Evolutionary conservation across 2,888 invertebrate species (phyloP), one percentile per base, ranked within the genome.

Genomic region (Aethes cnicana): DNA sequence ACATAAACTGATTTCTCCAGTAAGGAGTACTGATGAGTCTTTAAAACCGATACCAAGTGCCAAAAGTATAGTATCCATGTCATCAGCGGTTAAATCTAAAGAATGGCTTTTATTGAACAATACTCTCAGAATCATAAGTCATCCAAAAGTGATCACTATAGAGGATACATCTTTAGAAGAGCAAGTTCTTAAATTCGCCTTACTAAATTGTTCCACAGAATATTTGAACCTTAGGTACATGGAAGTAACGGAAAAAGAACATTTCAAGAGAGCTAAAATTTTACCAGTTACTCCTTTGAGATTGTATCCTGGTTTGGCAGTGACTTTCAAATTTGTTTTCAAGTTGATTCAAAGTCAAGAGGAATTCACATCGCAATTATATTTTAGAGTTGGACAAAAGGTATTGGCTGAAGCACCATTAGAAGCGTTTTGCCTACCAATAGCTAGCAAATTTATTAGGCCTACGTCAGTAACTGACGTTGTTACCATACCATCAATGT

Each of bases 271-370:
- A 25, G 48, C 67, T 14, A 73, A 62, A 41, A 50, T 87, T 36
- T 16, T 60, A 9, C 87, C 88, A 2, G 58, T 32, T 33, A 71
- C 68, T 16, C 66, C 78, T 4, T 47, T 69, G 7, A 77, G 69
- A 52, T 56, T 87, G 11, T 81, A 67, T 57, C 80, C 87, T 18
- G 87, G 88, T 4, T 58, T 86, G 50, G 42, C 77, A 36, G 59
- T 62, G 6, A 53, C 50, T 5, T 84, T 64, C 48, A 78, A 66
- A 55, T 69, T 84, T 8, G 50, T 64, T 39, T 84, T 77, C 52
- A 69, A 58, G 54, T 63, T 84, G n/a, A 20, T 30, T 8, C 61
- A 66, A 59, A 61, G 59, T 26, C 28, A 59, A 28, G 57, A 66
- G n/a, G 68, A 72, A 5, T 77, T 83, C 57, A 32, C 54, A 8